A percentile compares a stretch with the other conserved stretches of the same genome.
phyloP scores from a whole-genome alignment of 2,797 vertebrate species.

The Sebastes diploproa region DNA sequence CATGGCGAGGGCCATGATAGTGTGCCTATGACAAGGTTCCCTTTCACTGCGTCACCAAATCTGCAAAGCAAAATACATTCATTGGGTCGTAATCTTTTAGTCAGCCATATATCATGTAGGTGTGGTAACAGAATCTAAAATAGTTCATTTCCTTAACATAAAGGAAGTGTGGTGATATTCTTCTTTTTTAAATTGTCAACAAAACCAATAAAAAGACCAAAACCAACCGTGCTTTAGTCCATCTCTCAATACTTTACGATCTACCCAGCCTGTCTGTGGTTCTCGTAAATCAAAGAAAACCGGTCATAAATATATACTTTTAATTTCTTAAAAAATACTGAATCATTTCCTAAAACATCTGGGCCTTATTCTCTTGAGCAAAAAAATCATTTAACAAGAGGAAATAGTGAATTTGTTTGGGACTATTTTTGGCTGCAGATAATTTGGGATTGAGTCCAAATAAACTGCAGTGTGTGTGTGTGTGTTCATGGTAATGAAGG shows the following conservation, averaged over 20 bases:
- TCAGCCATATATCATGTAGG: neutral
- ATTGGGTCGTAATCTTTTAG: neutral
- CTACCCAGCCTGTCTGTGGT: neutral
- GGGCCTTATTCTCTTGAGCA: neutral
- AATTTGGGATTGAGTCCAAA: neutral
- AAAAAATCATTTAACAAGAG: neutral
- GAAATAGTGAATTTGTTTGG: neutral
- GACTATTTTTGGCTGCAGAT: neutral
- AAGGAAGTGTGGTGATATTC: neutral
- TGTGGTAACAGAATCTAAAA: neutral
- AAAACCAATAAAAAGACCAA: neutral
- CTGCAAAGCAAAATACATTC: conserved; percentile 61
- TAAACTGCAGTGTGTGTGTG: neutral
- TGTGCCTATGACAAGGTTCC: conserved; percentile 93
- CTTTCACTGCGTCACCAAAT: conserved; percentile 93
- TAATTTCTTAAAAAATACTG: neutral
- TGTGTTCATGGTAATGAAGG: neutral
- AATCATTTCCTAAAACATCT: neutral
- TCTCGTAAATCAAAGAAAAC: no score
- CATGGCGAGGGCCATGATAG: conserved; percentile 97
- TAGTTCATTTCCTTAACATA: neutral
- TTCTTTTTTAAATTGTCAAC: neutral
- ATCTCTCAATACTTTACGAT: neutral
- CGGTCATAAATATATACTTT: no score
- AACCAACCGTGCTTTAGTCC: neutral